Evolutionary conservation across 2,113 vertebrate genomes (phyloP).

Genomic region (Cochlearius cochlearius): DNA sequence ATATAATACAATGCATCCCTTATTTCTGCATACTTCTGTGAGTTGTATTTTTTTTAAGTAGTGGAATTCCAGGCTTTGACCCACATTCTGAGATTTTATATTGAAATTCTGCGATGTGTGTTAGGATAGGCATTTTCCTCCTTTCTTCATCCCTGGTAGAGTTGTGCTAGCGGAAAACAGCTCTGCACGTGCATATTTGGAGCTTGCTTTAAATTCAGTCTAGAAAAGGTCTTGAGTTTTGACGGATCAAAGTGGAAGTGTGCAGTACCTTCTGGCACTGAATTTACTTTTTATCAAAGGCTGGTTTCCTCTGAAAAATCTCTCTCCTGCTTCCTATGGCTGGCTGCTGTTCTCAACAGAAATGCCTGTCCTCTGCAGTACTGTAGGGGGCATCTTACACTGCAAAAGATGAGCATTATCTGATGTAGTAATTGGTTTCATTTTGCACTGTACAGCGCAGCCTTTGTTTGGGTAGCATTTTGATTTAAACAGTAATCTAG

Average conservation of each 20-base stretch:
- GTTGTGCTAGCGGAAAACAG: background rate
- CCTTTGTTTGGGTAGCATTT: constrained; percentile 64
- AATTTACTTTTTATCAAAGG: constrained; percentile 5
- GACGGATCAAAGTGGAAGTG: background rate
- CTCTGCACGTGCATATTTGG: background rate
- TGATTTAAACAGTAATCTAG: constrained; percentile 66
- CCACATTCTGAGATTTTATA: background rate
- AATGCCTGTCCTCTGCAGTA: background rate
- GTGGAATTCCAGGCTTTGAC: background rate
- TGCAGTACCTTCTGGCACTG: background rate
- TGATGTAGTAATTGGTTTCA: constrained; percentile 60
- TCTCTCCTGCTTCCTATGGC: background rate
- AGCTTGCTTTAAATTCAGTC: background rate
- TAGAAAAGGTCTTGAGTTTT: background rate
- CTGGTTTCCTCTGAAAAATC: constrained; percentile 5
- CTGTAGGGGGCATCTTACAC: constrained; percentile 57
- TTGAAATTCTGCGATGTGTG: background rate
- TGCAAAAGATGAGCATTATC: constrained; percentile 35
- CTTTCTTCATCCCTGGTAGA: background rate
- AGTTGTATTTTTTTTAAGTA: background rate
- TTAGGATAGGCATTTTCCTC: background rate
- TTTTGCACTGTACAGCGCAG: constrained; percentile 43
- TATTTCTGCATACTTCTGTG: background rate
- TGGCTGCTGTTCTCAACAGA: background rate
- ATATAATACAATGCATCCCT: background rate